phyloP scores from a whole-genome alignment of 2,888 invertebrate genomes.

The Eupsilia transversa region DNA sequence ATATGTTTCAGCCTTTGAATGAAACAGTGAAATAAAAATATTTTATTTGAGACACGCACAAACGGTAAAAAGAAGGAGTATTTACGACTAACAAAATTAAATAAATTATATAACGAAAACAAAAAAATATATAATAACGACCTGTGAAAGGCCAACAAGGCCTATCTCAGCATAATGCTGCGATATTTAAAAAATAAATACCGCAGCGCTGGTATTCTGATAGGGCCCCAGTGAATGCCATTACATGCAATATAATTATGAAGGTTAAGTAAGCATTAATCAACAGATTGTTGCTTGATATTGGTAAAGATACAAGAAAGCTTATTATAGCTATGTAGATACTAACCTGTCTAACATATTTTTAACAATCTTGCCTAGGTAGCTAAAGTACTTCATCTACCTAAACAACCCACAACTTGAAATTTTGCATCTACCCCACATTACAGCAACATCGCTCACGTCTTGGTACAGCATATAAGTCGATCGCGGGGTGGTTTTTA shows the following conservation, averaged over 20 bases:
- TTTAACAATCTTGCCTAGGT: neutral
- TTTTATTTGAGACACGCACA: too few relatives aligned
- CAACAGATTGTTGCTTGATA: neutral
- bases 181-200: too few relatives aligned
- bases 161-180: too few relatives aligned
- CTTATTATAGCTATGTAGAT: neutral
- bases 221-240: too few relatives aligned
- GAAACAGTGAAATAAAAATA: too few relatives aligned
- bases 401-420: neutral
- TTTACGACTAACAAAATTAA: too few relatives aligned
- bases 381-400: neutral
- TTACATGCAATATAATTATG: neutral
- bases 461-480: constrained; percentile 90
- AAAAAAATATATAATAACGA: too few relatives aligned
- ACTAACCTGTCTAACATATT: neutral
- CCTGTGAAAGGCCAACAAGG: too few relatives aligned
- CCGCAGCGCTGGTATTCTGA: too few relatives aligned
- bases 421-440: constrained; percentile 64
- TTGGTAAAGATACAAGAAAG: neutral
- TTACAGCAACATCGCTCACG: constrained; percentile 70
- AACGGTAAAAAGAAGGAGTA: too few relatives aligned
- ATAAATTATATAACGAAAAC: too few relatives aligned
- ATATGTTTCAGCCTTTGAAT: too few relatives aligned
- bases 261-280: neutral
- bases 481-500: constrained; percentile 90